Conservation (phyloP, 2,888 invertebrate genomes). For the Lingula anatina region DNA sequence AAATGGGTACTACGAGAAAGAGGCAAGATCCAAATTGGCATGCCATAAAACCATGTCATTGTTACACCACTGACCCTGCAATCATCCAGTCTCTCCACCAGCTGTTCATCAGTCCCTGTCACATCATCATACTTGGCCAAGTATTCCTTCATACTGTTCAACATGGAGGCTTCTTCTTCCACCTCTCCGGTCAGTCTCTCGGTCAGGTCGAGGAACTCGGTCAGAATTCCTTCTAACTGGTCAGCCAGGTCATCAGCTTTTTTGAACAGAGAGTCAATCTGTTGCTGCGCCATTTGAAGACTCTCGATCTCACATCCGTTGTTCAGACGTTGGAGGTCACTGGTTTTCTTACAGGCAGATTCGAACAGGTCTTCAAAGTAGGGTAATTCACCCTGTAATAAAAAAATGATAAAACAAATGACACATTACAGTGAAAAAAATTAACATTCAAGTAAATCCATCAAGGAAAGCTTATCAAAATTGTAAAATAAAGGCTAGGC, state of each 20-base stretch:
- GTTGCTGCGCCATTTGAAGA: slow-evolving; percentile 28
- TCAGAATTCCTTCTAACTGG: slow-evolving; percentile 69
- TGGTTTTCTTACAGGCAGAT: slow-evolving; percentile 72
- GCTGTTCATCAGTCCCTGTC: slow-evolving; percentile 76
- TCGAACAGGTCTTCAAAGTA: slow-evolving; percentile 70
- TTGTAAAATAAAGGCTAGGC: no score
- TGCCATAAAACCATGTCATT: no score
- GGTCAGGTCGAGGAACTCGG: slow-evolving; percentile 60
- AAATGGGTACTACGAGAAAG: no score
- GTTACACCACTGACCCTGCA: no score
- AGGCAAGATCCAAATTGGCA: no score
- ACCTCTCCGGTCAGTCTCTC: slow-evolving; percentile 32
- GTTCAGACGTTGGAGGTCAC: slow-evolving; percentile 72
- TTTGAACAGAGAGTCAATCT: slow-evolving; percentile 60
- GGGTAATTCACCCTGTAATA: slow-evolving; percentile 80
- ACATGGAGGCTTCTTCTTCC: slow-evolving; percentile 34
- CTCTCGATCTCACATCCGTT: slow-evolving; percentile 64
- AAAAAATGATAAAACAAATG: no score
- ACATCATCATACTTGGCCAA: slow-evolving; percentile 40
- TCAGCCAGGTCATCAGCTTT: slow-evolving; percentile 69
- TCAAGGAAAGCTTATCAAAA: no score
- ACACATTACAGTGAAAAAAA: no score
- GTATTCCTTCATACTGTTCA: slow-evolving; percentile 32
- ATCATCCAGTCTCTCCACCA: slow-evolving; percentile 69
- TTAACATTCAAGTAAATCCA: no score